Base-by-base conservation (phyloP, 2,113 vertebrate genomes). In the Menidia beryllina region DNA sequence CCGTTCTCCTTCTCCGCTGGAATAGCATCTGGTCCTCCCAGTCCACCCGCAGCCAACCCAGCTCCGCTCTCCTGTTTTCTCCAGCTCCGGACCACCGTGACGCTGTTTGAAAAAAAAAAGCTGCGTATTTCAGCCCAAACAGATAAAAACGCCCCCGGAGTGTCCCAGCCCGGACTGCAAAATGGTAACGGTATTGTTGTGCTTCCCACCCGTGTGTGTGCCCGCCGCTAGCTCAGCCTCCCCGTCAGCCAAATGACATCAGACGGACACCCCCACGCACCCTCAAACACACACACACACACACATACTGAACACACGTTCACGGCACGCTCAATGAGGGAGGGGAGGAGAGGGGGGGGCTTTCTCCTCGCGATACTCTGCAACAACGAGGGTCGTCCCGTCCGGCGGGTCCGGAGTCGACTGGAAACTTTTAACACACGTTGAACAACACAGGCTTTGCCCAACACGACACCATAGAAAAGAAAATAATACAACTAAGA, bases 11-110 rank as follows among this genome's bases (percentile, higher is more conserved):
- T 83, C 77, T 81, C 74, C 52, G 66, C 87, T 88, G 90, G 84
- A 89, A 69, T 69, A 91, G 89, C 92, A 93, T 93, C 92, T 91
- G 89, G 86, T 85, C 39, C 81, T 74, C 72, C 73, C 12, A 60
- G 77, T 55, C 83, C 80, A 81, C 82, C 83, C 89, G 79, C 80
- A 43, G 43, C 36, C 36, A 73, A 72, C 69, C 25, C n/a, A n/a
- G n/a, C n/a, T n/a, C n/a, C n/a, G n/a, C n/a, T 27, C 56, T 48
- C 78, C 24, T 45, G 71, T 2, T 49, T 27, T 24, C 51, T 45
- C 24, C 25, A 9, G 50, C 59, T 65, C 36, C 19, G 27, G 45
- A 41, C 69, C 19, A 12, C 24, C 54, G 23, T 26, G 15, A n/a
- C 52, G 10, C 21, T 4, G 13, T 2, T 59, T 24, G 30, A 10